A percentile compares a stretch with the other conserved stretches of the same genome.
Conservation (phyloP, 2,797 vertebrate species). For the Notoglanidium macrostoma region DNA sequence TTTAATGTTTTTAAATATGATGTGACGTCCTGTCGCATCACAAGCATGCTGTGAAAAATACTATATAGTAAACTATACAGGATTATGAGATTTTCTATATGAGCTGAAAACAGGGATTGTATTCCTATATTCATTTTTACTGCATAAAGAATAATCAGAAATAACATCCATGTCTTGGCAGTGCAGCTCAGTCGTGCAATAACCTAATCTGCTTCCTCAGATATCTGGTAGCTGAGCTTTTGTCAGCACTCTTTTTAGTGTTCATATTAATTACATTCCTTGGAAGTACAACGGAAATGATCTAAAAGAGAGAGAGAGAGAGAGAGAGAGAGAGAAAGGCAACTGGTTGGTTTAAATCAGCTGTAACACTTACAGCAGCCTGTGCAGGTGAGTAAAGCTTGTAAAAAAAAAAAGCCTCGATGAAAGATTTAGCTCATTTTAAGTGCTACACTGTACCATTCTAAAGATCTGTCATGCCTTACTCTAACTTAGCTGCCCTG, state of each 20-base stretch:
- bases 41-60: not conserved
- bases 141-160: not conserved
- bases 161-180: not conserved
- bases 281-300: slow-evolving; percentile 20
- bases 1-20: slow-evolving; percentile 1
- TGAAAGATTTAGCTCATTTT: slow-evolving; percentile 37
- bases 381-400: slow-evolving; percentile 36
- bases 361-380: slow-evolving; percentile 14
- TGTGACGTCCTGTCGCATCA: not conserved
- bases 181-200: not conserved
- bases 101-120: not conserved
- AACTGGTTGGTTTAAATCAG: slow-evolving; percentile 1
- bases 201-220: slow-evolving; percentile 7
- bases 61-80: not conserved
- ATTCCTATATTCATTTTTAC: not conserved
- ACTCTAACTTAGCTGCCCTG: not conserved
- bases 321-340: not conserved
- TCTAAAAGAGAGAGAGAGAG: slow-evolving; percentile 5
- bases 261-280: slow-evolving; percentile 43
- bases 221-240: slow-evolving; percentile 20
- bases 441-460: slow-evolving; percentile 18
- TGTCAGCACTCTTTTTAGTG: slow-evolving; percentile 6
- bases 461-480: not conserved
- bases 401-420: not conserved
- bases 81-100: not conserved